Evolutionary conservation across 2,797 vertebrate species (phyloP).

Genomic region (Chaunax sp.): DNA sequence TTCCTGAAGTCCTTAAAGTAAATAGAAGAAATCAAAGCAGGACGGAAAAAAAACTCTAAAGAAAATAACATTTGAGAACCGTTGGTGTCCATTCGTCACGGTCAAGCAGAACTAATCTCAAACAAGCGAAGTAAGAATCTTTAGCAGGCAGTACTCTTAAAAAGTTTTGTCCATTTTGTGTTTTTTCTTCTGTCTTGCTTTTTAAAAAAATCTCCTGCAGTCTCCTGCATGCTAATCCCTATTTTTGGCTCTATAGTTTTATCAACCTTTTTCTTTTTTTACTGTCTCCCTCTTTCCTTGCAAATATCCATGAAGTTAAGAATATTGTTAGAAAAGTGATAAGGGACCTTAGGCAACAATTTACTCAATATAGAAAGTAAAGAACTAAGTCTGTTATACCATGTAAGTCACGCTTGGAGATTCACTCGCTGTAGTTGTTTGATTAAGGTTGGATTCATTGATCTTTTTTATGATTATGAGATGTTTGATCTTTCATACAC

Average conservation of each 20-base stretch:
- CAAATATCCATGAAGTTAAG: conserved; percentile 63
- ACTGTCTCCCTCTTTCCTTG: conserved; percentile 17
- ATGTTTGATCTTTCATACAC: conserved; percentile 52
- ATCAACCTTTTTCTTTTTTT: conserved; percentile 15
- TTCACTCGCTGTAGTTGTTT: conserved; percentile 41
- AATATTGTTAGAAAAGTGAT: conserved; percentile 56
- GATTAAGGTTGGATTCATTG: conserved; percentile 43
- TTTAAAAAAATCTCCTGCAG: conserved; percentile 26
- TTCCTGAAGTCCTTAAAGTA: conserved; percentile 29
- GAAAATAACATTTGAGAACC: conserved; percentile 36
- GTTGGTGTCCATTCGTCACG: conserved; percentile 12
- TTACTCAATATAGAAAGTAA: conserved; percentile 45
- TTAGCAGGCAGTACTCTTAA: conserved; percentile 1
- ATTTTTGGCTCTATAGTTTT: conserved; percentile 39
- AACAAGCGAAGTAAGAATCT: conserved; percentile 33
- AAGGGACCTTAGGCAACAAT: conserved; percentile 62
- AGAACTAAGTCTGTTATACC: conserved; percentile 35
- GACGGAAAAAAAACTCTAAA: conserved; percentile 16
- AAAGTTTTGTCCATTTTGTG: conserved; percentile 1
- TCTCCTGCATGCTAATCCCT: conserved; percentile 18
- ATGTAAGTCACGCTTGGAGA: conserved; percentile 55
- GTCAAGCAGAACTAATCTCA: conserved; percentile 41
- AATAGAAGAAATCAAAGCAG: conserved; percentile 46
- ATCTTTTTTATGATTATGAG: conserved; percentile 28
- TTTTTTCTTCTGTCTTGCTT: background rate